These are phyloP conservation scores for Mustelus asterias DNA, from an alignment of 2,113 vertebrate species.

Conservation along the genomic window DNA sequence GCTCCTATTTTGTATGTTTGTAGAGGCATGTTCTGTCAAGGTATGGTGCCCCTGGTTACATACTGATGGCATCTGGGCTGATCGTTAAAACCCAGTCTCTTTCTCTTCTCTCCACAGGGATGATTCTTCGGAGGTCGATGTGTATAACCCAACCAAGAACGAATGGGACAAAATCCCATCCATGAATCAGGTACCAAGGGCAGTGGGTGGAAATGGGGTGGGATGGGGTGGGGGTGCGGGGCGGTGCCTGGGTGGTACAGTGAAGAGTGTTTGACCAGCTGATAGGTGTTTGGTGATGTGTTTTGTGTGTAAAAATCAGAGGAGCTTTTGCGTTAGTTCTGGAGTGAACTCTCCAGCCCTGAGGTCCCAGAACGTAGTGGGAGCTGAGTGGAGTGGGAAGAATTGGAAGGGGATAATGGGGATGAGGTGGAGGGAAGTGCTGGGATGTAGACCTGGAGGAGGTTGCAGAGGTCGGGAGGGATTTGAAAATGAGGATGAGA, in stretches of 20 bases:
- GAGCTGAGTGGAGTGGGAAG: not conserved
- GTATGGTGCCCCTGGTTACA: not conserved
- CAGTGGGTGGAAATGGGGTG: too few relatives aligned
- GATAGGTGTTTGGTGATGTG: not conserved
- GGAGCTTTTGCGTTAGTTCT: not conserved
- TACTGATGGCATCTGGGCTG: accelerated
- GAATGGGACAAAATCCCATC: conserved; percentile 88
- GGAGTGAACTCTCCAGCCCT: too few relatives aligned
- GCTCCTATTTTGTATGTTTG: not conserved
- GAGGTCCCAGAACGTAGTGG: not conserved
- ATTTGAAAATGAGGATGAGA: not conserved
- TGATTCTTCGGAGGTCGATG: conserved; percentile 87
- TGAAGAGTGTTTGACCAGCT: not conserved
- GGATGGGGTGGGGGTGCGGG: too few relatives aligned
- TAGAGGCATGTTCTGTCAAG: not conserved
- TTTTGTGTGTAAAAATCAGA: not conserved
- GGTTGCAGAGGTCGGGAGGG: not conserved
- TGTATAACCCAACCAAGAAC: conserved; percentile 80
- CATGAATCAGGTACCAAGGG: conserved; percentile 80
- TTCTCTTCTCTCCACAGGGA: conserved; percentile 60
- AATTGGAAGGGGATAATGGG: too few relatives aligned
- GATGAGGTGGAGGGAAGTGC: not conserved
- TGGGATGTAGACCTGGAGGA: not conserved
- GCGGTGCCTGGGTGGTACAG: not conserved
- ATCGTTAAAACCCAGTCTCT: not conserved